Conservation (phyloP, 1,140 invertebrate genomes). For the Drosophila willistoni region DNA sequence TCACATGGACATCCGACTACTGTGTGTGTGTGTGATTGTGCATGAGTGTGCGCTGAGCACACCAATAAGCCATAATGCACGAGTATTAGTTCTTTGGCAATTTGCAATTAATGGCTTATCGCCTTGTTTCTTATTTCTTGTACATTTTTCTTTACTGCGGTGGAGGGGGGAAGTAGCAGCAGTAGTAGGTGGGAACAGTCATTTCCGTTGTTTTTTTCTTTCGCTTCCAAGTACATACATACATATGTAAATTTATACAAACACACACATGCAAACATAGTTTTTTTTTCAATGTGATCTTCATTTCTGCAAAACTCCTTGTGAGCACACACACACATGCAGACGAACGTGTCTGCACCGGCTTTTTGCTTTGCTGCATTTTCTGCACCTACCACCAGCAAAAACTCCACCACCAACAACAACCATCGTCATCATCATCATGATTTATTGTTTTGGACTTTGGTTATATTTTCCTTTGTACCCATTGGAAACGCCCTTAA, state of each 20-base stretch:
- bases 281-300: background rate
- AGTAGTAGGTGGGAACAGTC: conserved; percentile 15
- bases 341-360: conserved; percentile 23
- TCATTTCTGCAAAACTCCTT: conserved; percentile 7
- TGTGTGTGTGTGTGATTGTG: conserved; percentile 25
- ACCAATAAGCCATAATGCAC: conserved; percentile 9
- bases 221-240: background rate
- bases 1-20: background rate
- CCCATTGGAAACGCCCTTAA: conserved; percentile 69
- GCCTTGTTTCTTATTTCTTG: conserved; percentile 15
- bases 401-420: conserved; percentile 5
- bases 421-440: background rate
- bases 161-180: background rate
- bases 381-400: conserved; percentile 39
- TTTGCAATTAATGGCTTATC: conserved; percentile 47
- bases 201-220: conserved; percentile 40
- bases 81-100: conserved; percentile 34
- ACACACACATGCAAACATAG: background rate
- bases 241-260: background rate
- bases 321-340: background rate
- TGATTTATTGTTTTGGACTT: conserved; percentile 50
- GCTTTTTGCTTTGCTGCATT: conserved; percentile 4
- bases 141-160: conserved; percentile 1
- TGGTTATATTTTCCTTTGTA: conserved; percentile 17
- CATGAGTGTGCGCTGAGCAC: background rate